Evolutionary conservation across 2,797 vertebrate genomes (phyloP), one percentile per base, ranked within the genome.

Genomic region (Sebastiscus albofasciatus): DNA sequence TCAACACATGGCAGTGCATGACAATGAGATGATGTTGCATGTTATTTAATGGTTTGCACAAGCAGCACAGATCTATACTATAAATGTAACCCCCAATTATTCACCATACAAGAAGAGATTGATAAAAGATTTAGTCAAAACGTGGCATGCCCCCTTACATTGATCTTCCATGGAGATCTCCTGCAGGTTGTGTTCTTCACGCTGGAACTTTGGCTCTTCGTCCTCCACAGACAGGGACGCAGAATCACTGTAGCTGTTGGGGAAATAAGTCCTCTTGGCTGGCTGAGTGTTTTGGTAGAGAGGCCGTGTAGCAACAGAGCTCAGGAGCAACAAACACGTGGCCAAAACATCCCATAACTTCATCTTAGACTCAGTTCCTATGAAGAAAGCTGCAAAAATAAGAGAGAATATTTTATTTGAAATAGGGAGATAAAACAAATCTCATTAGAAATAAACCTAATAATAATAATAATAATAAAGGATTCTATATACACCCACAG

Each of bases 261-360:
- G 82, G 80, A 89, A 89, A 60, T 75, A 88, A 88, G 94, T 96
- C 95, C 92, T 97, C 95, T 94, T 98, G 97, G 96, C 97, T 85
- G 96, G 89, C 79, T 93, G 95, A 92, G 94, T 94, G 87, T 94
- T 95, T 91, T 87, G 96, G 94, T 97, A 97, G 92, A 99, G 96
- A 85, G 98, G 98, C 90, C 94, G 95, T 90, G 96, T 94, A 91
- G 97, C 97, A 91, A 97, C 97, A 79, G 97, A 96, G 96, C 96
- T 97, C 96, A 99, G 96, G 96, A 99, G 97, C 96, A 99, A 97
- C 97, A 99, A 96, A 96, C 97, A 99, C 97, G 96, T 97, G 97
- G 97, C 97, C 96, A 98, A 94, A 95, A 98, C 96, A 97, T 98
- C 97, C 98, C 98, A 99, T 99, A 99, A 98, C 97, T 99, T 99